Percentiles rank a stretch among this genome's conserved stretches.
Conservation (phyloP, 35 echinoderm and acorn worm genomes). For the Nesometra sesokonis region DNA sequence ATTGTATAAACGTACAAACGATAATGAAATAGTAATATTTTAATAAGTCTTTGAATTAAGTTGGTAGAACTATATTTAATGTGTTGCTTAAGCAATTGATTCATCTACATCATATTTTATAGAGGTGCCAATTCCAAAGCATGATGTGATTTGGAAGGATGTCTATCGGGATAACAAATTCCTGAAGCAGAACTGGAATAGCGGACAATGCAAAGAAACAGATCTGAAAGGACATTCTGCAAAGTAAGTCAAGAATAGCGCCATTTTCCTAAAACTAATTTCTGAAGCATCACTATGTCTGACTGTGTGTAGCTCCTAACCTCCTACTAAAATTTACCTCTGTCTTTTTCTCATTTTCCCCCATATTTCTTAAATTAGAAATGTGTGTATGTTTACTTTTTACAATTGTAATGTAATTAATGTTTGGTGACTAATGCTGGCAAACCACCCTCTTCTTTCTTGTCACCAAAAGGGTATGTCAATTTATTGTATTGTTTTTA, state of each 20-base stretch:
- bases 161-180: slow-evolving; percentile 79
- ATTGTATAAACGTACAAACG: not conserved
- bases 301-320: not conserved
- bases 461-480: no score
- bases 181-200: slow-evolving; percentile 73
- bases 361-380: no score
- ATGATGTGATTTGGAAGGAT: slow-evolving; percentile 54
- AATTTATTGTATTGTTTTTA: slow-evolving; percentile 24
- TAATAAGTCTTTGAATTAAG: not conserved
- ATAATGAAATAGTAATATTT: not conserved
- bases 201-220: slow-evolving; percentile 46
- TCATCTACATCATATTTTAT: slow-evolving; percentile 10
- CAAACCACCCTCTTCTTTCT: no score
- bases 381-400: no score
- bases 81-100: not conserved
- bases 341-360: not conserved
- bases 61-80: not conserved
- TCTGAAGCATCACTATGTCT: not conserved
- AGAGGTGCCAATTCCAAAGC: slow-evolving; percentile 59
- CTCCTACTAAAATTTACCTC: not conserved
- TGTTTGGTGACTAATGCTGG: no score
- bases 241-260: slow-evolving; percentile 47
- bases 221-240: slow-evolving; percentile 85
- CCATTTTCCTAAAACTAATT: not conserved
- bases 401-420: no score